Evolutionary conservation across 2,888 invertebrate genomes (phyloP), one percentile per base, ranked within the genome.

Genomic region (Carpatolechia fugitivella): DNA sequence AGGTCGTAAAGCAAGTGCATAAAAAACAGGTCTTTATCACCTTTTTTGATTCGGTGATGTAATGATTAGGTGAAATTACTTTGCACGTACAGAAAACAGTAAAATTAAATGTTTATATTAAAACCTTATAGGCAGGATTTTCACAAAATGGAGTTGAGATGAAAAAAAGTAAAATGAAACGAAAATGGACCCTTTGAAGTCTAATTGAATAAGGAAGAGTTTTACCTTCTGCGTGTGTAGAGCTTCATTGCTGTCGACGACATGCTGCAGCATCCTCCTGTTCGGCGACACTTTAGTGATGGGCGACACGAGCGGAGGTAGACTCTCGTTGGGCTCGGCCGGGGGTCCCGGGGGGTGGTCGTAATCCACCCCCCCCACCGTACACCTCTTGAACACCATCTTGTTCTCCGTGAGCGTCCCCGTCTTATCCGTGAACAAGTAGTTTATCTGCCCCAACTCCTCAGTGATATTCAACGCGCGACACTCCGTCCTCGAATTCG

Each of bases 351-450:
- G 92, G 0, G 94, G 93, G 78, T 97, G 97, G 72, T 95, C 94
- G 76, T 97, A 99, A 83, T 99, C 98, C 38, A 94, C 92, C 0
- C 98, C 98, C 20, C 94, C 95, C 24, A 99, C 94, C 1, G 96
- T 94, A 76, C 98, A 99, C 49, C 96, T 92, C 55, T 97, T 93
- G 84, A 99, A 99, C 72, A 98, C 93, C 99, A 99, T 99, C 82
- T 97, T 95, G 82, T 99, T 99, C 85, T 99, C 98, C 0, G 99
- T 99, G 55, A 99, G 88, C 1, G 99, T 99, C 5, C 99, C 99
- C 0, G 99, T 99, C 88, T 99, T 99, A 81, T 99, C 99, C 8
- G 97, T 97, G 86, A 99, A 99, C 62, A 99, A 93, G 74, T 99
- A 98, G 61, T 78, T 80, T 64, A 94, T 93, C 90, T 99, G 99